A percentile compares a stretch with the other conserved stretches of the same genome.
These are phyloP conservation scores for Propithecus coquereli DNA, from an alignment of 2,113 vertebrate genomes.

Conservation along the genomic window DNA sequence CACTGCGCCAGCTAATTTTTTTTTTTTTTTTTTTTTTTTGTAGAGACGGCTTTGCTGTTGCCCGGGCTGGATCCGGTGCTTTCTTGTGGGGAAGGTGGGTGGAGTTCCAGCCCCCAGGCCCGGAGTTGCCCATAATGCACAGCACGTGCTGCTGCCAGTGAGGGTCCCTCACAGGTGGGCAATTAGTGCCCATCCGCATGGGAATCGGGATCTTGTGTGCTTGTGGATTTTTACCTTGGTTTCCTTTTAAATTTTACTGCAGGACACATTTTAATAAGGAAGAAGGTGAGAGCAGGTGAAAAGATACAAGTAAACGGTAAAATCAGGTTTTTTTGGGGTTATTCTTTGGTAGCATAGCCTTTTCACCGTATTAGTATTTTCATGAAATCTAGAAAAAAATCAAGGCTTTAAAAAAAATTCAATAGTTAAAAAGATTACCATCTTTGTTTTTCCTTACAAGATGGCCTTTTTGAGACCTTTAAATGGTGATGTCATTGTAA, in stretches of 20 bases:
- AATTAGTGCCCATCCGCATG: accelerated
- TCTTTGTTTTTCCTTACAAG: neutral
- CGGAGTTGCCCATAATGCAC: neutral
- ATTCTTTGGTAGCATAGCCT: neutral
- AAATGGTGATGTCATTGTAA: neutral
- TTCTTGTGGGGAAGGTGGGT: neutral
- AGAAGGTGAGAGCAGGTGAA: neutral
- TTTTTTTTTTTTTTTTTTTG: neutral
- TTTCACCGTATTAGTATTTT: neutral
- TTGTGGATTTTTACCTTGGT: neutral
- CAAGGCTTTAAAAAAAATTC: neutral
- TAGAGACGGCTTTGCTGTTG: neutral
- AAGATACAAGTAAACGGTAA: neutral
- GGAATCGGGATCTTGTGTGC: neutral
- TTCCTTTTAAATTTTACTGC: neutral
- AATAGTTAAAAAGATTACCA: neutral
- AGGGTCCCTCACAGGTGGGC: accelerated
- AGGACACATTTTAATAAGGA: neutral
- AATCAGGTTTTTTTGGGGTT: neutral
- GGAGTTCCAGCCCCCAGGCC: neutral
- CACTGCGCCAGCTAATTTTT: no score
- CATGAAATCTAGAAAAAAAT: neutral
- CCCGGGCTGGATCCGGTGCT: neutral
- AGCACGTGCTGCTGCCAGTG: accelerated
- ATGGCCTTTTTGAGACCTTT: neutral